A percentile compares a stretch with the other conserved stretches of the same genome.
Conservation (phyloP, 2,888 invertebrate species). For the Ectemnius continuus region DNA sequence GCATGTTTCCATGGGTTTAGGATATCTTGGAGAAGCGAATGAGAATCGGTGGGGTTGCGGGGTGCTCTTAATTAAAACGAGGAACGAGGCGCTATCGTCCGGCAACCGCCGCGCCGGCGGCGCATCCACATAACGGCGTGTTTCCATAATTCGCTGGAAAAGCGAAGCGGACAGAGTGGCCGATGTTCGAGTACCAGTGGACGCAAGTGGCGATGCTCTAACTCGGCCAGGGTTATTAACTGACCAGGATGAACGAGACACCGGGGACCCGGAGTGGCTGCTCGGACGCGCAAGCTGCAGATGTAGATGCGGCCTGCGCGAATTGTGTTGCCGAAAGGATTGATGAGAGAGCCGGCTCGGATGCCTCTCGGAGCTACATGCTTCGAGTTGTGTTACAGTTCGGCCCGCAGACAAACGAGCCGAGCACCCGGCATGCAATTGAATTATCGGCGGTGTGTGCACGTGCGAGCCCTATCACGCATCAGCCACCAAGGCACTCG, state of each 20-base stretch:
- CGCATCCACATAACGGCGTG: slow-evolving; percentile 70
- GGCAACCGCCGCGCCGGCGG: slow-evolving; percentile 53
- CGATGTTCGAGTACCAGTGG: slow-evolving; percentile 45
- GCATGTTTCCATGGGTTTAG: slow-evolving; percentile 21
- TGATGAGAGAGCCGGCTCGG: slow-evolving; percentile 49
- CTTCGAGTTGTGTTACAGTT: slow-evolving; percentile 25
- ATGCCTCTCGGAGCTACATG: slow-evolving; percentile 41
- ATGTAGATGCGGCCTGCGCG: slow-evolving; percentile 47
- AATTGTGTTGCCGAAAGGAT: slow-evolving; percentile 65
- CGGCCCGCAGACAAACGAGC: slow-evolving; percentile 42
- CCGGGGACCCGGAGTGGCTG: slow-evolving; percentile 66
- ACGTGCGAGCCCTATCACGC: background rate
- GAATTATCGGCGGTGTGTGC: slow-evolving; percentile 43
- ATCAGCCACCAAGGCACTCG: too few species aligned
- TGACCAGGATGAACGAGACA: slow-evolving; percentile 76
- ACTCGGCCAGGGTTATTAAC: slow-evolving; percentile 72
- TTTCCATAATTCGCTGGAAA: slow-evolving; percentile 72
- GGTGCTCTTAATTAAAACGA: slow-evolving; percentile 75
- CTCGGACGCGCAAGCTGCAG: slow-evolving; percentile 49
- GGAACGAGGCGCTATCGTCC: slow-evolving; percentile 63
- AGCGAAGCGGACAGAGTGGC: slow-evolving; percentile 59
- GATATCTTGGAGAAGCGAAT: slow-evolving; percentile 37
- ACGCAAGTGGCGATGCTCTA: slow-evolving; percentile 40
- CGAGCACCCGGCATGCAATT: slow-evolving; percentile 39
- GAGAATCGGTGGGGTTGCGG: background rate